Evolutionary conservation across 1,140 invertebrate genomes (phyloP).

Genomic region (Drosophila prosaltans): DNA sequence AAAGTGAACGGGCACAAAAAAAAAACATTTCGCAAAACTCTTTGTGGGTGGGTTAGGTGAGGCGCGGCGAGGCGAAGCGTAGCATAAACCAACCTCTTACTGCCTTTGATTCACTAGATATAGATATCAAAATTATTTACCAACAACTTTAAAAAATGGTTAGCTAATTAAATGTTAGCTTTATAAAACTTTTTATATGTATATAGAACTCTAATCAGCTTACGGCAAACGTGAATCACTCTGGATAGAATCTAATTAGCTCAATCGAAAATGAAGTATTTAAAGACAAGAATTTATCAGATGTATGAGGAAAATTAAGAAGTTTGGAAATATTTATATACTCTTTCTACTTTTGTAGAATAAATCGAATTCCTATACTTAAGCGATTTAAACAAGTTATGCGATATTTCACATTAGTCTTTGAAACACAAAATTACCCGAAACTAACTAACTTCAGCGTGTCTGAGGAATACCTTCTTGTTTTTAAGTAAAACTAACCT

Average conservation of each 20-base stretch:
- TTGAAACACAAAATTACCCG: no score
- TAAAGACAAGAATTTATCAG: no score
- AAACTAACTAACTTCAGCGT: no score
- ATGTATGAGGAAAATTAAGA: no score
- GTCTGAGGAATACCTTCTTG: no score
- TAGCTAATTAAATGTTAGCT: background rate
- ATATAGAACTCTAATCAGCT: background rate
- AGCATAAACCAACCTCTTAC: background rate
- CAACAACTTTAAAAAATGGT: background rate
- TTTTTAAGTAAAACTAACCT: no score
- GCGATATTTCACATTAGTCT: no score
- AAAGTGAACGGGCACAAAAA: slow-evolving; percentile 62
- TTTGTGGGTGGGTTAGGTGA: slow-evolving; percentile 36
- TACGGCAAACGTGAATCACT: no score
- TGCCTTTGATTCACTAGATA: background rate
- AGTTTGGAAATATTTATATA: no score
- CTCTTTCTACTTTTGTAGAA: no score
- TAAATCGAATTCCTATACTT: no score
- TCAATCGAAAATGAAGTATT: background rate
- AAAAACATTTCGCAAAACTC: slow-evolving; percentile 52
- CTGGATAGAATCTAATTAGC: background rate
- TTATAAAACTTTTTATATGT: background rate
- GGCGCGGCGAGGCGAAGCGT: background rate
- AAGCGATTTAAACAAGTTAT: no score
- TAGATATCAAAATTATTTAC: background rate